A percentile compares a stretch with the other conserved stretches of the same genome.
phyloP scores from a whole-genome alignment of 1,140 invertebrate genomes.

The Sinonovacula constricta region DNA sequence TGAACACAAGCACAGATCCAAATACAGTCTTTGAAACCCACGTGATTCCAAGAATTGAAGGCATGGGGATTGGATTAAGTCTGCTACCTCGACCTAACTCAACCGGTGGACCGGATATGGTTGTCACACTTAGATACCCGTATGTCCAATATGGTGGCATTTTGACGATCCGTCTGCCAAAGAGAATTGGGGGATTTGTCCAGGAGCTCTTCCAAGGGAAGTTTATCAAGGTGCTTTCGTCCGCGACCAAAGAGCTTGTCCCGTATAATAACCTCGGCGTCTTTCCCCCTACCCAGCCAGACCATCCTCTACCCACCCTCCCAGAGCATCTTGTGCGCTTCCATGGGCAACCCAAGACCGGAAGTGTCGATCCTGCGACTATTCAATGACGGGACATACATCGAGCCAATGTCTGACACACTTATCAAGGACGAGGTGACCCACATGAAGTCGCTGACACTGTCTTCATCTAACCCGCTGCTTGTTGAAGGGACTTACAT shows the following conservation, averaged over 20 bases:
- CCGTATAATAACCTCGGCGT: constrained; percentile 15
- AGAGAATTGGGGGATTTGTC: constrained; percentile 12
- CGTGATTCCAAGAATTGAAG: background rate
- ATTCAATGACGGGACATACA: constrained; percentile 6
- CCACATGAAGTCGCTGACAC: background rate
- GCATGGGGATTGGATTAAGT: background rate
- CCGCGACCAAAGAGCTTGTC: constrained; percentile 11
- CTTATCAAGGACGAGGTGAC: background rate
- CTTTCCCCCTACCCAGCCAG: constrained; percentile 22
- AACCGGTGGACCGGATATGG: constrained; percentile 3
- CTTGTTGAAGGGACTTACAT: background rate
- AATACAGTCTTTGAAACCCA: constrained; percentile 31
- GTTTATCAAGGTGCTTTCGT: constrained; percentile 25
- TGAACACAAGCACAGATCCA: constrained; percentile 29
- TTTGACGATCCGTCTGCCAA: constrained; percentile 28
- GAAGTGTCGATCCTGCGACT: constrained; percentile 23
- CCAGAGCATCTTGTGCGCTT: constrained; percentile 31
- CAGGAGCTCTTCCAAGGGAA: constrained; percentile 31
- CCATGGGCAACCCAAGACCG: constrained; percentile 40
- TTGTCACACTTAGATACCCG: constrained; percentile 26
- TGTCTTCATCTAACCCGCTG: background rate
- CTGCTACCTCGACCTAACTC: background rate
- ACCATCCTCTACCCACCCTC: constrained; percentile 33
- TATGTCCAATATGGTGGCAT: constrained; percentile 47
- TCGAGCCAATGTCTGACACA: background rate